Conservation (phyloP, 1,140 invertebrate genomes). For the Spodoptera litura region DNA sequence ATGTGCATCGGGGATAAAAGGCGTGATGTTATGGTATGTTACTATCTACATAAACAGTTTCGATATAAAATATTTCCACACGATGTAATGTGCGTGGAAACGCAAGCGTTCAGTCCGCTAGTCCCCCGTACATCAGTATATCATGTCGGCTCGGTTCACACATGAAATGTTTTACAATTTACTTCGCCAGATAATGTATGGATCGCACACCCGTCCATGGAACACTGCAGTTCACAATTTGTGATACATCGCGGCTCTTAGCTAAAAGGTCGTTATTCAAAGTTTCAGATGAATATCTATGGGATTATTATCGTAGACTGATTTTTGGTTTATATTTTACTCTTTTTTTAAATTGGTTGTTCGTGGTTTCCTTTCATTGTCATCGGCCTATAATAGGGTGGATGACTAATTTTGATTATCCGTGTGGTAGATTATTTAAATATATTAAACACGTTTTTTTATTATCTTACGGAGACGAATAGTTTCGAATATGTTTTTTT, state of each 20-base stretch:
- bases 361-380: no score
- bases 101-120: slow-evolving; percentile 28
- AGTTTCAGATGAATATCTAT: neutral
- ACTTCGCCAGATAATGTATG: slow-evolving; percentile 47
- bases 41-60: no score
- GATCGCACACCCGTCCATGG: neutral
- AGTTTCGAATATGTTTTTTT: no score
- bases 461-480: no score
- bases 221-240: neutral
- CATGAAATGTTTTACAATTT: slow-evolving; percentile 60
- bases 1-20: no score
- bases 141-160: slow-evolving; percentile 54
- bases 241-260: neutral
- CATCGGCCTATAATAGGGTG: no score
- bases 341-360: neutral
- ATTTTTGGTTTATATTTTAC: neutral
- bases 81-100: slow-evolving; percentile 46
- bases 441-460: no score
- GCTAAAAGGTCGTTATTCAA: slow-evolving; percentile 2
- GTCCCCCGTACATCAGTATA: slow-evolving; percentile 43
- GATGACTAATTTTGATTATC: no score
- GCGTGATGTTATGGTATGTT: no score
- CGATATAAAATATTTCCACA: slow-evolving; percentile 29
- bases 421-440: no score
- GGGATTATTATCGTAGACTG: neutral